Evolutionary conservation across 2,888 invertebrate genomes (phyloP).

Genomic region (Lasioglossum villosulum): DNA sequence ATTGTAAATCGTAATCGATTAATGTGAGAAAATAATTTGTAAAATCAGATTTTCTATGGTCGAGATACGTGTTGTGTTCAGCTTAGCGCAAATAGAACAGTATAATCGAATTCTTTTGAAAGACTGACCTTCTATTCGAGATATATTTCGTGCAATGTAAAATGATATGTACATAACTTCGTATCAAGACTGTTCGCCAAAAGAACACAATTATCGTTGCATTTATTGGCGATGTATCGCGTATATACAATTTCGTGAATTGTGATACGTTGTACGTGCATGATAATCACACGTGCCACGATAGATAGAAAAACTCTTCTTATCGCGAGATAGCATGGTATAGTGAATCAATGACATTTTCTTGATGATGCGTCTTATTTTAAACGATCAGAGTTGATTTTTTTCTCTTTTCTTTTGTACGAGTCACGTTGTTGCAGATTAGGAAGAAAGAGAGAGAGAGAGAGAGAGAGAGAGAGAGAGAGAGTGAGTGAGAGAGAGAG

Average conservation of each 20-base stretch:
- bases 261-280: not conserved
- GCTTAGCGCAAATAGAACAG: slow-evolving; percentile 44
- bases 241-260: not conserved
- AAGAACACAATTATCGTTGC: slow-evolving; percentile 26
- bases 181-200: slow-evolving; percentile 5
- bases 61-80: slow-evolving; percentile 14
- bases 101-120: slow-evolving; percentile 36
- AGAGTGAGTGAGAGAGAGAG: not conserved
- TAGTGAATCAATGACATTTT: slow-evolving; percentile 20
- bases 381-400: slow-evolving; percentile 5
- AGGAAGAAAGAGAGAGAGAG: not conserved
- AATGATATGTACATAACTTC: not conserved
- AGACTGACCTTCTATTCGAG: slow-evolving; percentile 48
- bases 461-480: not conserved
- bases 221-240: too few relatives aligned
- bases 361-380: not conserved
- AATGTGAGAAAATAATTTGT: slow-evolving; percentile 7
- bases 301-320: slow-evolving; percentile 6
- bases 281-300: not conserved
- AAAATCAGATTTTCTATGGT: slow-evolving; percentile 20
- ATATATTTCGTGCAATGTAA: slow-evolving; percentile 6
- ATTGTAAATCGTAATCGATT: slow-evolving; percentile 38
- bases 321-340: slow-evolving; percentile 41
- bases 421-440: not conserved
- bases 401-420: not conserved